Conservation (phyloP, 1,140 invertebrate species). For the Dufourea novaeangliae region DNA sequence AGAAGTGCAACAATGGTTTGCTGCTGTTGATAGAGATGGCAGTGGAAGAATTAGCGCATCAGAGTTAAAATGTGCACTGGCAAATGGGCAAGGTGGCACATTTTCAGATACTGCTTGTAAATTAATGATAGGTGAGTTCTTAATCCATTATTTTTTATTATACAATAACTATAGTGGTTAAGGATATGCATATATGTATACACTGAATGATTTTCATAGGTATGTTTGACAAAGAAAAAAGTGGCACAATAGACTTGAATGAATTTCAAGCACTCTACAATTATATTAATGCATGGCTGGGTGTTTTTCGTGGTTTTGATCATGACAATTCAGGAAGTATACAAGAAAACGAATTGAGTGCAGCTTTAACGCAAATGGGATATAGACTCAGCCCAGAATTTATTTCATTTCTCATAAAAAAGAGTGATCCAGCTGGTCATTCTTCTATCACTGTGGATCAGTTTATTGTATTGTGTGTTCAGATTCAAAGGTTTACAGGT, state of each 20-base stretch:
- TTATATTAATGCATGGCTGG: slow-evolving; percentile 94
- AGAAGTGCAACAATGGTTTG: slow-evolving; percentile 91
- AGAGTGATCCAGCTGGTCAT: slow-evolving; percentile 85
- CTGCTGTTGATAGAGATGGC: slow-evolving; percentile 89
- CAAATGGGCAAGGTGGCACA: slow-evolving; percentile 92
- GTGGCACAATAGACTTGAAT: slow-evolving; percentile 92
- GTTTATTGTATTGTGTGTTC: slow-evolving; percentile 93
- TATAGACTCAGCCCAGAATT: slow-evolving; percentile 92
- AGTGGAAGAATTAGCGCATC: slow-evolving; percentile 90
- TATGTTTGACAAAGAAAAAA: slow-evolving; percentile 94
- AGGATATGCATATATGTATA: background rate
- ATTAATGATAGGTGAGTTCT: slow-evolving; percentile 91
- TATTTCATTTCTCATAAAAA: slow-evolving; percentile 87
- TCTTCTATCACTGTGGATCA: slow-evolving; percentile 90
- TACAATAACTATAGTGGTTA: slow-evolving; percentile 12
- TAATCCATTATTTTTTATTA: slow-evolving; percentile 8
- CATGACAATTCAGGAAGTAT: slow-evolving; percentile 91
- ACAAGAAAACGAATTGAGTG: slow-evolving; percentile 88
- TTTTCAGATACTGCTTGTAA: slow-evolving; percentile 93
- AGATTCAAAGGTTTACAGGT: slow-evolving; percentile 91
- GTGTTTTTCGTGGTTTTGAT: slow-evolving; percentile 92
- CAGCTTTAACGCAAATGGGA: slow-evolving; percentile 94
- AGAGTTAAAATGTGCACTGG: slow-evolving; percentile 91
- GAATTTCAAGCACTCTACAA: slow-evolving; percentile 94
- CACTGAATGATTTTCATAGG: slow-evolving; percentile 78